phyloP scores from a whole-genome alignment of 1,140 invertebrate species.

The Drosophila auraria region DNA sequence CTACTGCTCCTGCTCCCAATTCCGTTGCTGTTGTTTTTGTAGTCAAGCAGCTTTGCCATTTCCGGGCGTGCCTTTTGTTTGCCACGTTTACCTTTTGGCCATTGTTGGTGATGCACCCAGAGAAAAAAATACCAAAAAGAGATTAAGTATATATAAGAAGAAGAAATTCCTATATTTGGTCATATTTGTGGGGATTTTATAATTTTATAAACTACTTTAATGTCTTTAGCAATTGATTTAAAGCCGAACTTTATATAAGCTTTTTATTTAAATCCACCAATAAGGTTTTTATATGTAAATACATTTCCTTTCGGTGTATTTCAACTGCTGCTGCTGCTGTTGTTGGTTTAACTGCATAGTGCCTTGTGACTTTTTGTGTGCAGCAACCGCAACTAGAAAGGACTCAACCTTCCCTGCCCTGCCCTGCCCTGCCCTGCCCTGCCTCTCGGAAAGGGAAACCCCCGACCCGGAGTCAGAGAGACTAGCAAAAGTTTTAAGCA shows the following conservation, averaged over 20 bases:
- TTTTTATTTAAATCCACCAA: neutral
- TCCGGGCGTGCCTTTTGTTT: constrained; percentile 79
- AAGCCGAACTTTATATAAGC: too few species aligned
- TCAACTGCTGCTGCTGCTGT: constrained; percentile 25
- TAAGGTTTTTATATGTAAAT: neutral
- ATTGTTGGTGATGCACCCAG: constrained; percentile 46
- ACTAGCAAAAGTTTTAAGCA: constrained; percentile 74
- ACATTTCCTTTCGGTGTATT: neutral
- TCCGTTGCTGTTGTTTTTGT: constrained; percentile 53
- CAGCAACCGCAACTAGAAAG: constrained; percentile 77
- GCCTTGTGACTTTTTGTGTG: constrained; percentile 73
- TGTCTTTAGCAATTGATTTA: neutral
- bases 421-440: neutral
- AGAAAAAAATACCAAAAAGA: neutral
- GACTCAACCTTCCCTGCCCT: constrained; percentile 21
- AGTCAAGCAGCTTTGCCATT: constrained; percentile 80
- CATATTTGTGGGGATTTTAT: neutral
- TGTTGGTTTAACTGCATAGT: constrained; percentile 75
- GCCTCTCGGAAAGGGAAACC: neutral
- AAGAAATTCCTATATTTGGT: neutral
- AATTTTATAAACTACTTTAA: neutral
- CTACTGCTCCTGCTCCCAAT: constrained; percentile 10
- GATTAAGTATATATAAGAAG: too few species aligned
- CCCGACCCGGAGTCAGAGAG: constrained; percentile 5
- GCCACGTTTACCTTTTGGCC: constrained; percentile 74